Evolutionary conservation across 1,140 invertebrate genomes (phyloP).

Genomic region (Drosophila lowei): DNA sequence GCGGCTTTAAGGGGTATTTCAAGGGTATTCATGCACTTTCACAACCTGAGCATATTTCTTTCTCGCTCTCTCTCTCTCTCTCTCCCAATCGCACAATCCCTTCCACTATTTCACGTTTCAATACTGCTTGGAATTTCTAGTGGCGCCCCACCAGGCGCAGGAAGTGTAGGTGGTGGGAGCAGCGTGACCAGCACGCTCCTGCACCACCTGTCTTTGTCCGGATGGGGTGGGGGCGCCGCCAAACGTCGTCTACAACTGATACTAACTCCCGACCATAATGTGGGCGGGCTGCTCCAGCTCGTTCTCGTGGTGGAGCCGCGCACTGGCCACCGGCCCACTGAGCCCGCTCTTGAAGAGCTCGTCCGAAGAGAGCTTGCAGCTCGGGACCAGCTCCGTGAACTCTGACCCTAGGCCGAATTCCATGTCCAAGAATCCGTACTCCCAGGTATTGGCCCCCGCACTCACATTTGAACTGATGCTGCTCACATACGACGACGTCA

Average conservation of each 20-base stretch:
- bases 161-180: background rate
- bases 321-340: slow-evolving; percentile 55
- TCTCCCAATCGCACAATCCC: slow-evolving; percentile 13
- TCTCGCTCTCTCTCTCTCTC: slow-evolving; percentile 5
- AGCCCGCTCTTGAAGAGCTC: slow-evolving; percentile 86
- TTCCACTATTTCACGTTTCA: slow-evolving; percentile 25
- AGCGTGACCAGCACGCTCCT: slow-evolving; percentile 62
- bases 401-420: slow-evolving; percentile 85
- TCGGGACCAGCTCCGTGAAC: slow-evolving; percentile 85
- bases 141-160: slow-evolving; percentile 27
- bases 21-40: slow-evolving; percentile 57
- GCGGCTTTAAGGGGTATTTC: slow-evolving; percentile 11
- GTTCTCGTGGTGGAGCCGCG: slow-evolving; percentile 69
- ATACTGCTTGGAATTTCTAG: slow-evolving; percentile 72
- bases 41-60: slow-evolving; percentile 74
- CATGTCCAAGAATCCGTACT: slow-evolving; percentile 84
- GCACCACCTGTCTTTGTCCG: slow-evolving; percentile 1
- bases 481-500: slow-evolving; percentile 78
- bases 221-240: no score
- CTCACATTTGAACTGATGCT: slow-evolving; percentile 71
- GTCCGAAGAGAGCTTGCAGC: slow-evolving; percentile 87
- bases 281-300: slow-evolving; percentile 82
- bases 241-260: slow-evolving; percentile 69
- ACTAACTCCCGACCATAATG: slow-evolving; percentile 83
- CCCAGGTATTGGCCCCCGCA: slow-evolving; percentile 75